These are phyloP conservation scores for Drosophila navojoa DNA, from an alignment of 1,140 invertebrate genomes.

Conservation along the genomic window DNA sequence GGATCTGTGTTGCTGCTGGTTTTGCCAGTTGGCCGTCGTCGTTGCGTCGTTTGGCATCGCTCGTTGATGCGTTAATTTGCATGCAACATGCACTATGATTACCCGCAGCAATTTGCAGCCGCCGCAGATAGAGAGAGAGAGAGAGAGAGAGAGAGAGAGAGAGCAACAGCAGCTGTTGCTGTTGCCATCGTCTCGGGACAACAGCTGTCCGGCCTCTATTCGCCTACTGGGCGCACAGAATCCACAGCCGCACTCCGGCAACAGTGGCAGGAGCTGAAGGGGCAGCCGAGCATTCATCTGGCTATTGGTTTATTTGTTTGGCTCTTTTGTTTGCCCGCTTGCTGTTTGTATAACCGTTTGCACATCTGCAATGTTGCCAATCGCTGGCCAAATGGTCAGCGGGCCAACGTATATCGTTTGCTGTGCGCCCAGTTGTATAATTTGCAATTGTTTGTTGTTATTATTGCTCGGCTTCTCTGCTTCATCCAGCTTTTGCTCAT, in stretches of 20 bases:
- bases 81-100: slow-evolving; percentile 82
- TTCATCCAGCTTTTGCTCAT: not conserved
- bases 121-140: slow-evolving; percentile 39
- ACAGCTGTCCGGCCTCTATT: slow-evolving; percentile 48
- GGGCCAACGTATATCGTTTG: slow-evolving; percentile 42
- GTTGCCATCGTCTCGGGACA: slow-evolving; percentile 34
- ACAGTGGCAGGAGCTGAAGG: not conserved
- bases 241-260: slow-evolving; percentile 22
- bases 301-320: slow-evolving; percentile 53
- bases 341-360: slow-evolving; percentile 56
- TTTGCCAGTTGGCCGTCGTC: slow-evolving; percentile 9
- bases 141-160: too few species aligned
- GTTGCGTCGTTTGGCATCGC: slow-evolving; percentile 10
- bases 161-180: slow-evolving; percentile 25
- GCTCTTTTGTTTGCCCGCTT: slow-evolving; percentile 19
- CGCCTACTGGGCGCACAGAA: slow-evolving; percentile 66
- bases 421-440: slow-evolving; percentile 77
- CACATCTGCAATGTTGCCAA: slow-evolving; percentile 58
- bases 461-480: slow-evolving; percentile 12
- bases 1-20: slow-evolving; percentile 35
- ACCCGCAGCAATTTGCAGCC: slow-evolving; percentile 76
- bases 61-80: slow-evolving; percentile 81
- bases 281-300: slow-evolving; percentile 1
- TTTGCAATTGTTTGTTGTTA: slow-evolving; percentile 79
- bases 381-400: slow-evolving; percentile 25